Evolutionary conservation across 2,797 vertebrate species (phyloP), one percentile per base, ranked within the genome.

Genomic region (Acipenser oxyrinchus): DNA sequence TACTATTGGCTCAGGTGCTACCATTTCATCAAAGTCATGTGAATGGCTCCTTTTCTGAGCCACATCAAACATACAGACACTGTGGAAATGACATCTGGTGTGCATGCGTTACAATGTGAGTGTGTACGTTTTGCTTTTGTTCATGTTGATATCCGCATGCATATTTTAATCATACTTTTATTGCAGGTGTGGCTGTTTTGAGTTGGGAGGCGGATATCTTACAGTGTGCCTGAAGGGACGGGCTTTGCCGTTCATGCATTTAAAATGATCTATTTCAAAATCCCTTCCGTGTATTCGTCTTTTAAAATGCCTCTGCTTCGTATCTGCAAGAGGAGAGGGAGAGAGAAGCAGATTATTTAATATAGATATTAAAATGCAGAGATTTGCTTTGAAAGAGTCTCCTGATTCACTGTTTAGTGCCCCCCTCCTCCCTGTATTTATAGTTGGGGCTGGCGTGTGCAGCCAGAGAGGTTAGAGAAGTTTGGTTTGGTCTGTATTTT

Each of bases 381-480:
- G 10, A 6, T 13, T 5, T 6, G 11, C 9, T 58, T 37, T 37
- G 23, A 37, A 2, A 37, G 1, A 1, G 2, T 37, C 23, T 37
- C 23, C 23, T 37, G 23, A 37, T 37, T 37, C 23, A 37, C 2
- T 37, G 23, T 37, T 37, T 37, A 37, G 23, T 37, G 23, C 23
- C 55, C 55, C 12, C 55, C 9, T 58, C 55, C 6, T 1, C 11
- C 55, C 55, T 8, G 52, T 66, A 55, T 13, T 49, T n/a, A 13
- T 12, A 49, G 37, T 18, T 2, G 11, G 55, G 55, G 55, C 55
- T 58, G 55, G 13, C 11, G 7, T 58, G 53, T 55, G 52, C 15
- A 52, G 67, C 37, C 49, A 48, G 68, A 49, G 61, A 69, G 68
- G 60, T 69, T 52, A 60, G 62, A 51, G 50, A 48, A 13, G 23